Percentiles rank a stretch among this genome's conserved stretches.
These are phyloP conservation scores for Vidua macroura DNA, from an alignment of 2,113 vertebrate species.

Conservation along the genomic window DNA sequence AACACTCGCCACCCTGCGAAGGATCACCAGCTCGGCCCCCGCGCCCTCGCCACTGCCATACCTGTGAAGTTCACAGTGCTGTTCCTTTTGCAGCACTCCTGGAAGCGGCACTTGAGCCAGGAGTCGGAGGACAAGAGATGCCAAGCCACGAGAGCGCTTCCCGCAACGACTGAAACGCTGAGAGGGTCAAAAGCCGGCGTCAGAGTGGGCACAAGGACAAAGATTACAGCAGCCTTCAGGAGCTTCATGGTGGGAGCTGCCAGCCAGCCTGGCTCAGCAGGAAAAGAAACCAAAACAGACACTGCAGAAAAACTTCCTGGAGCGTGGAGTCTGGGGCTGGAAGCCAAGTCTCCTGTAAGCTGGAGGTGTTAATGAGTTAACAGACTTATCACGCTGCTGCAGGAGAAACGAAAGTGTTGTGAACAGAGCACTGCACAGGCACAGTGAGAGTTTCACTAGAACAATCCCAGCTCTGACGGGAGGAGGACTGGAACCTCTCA, in stretches of 20 bases:
- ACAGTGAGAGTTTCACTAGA: background rate
- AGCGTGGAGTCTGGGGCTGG: background rate
- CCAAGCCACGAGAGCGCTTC: background rate
- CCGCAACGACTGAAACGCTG: background rate
- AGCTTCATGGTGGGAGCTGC: constrained; percentile 8
- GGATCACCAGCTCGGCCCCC: background rate
- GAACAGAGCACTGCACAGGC: background rate
- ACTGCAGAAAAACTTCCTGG: background rate
- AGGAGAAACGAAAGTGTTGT: background rate
- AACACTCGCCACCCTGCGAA: background rate
- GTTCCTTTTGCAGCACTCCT: background rate
- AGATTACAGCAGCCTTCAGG: background rate
- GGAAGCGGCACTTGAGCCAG: constrained; percentile 14
- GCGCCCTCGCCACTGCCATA: background rate
- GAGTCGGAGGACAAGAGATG: background rate
- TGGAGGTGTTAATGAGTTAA: background rate
- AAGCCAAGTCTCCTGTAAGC: background rate
- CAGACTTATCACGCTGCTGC: background rate
- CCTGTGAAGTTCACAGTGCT: background rate
- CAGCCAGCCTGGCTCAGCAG: background rate
- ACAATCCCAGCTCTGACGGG: background rate
- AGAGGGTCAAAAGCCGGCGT: background rate
- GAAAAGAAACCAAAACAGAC: constrained; percentile 17
- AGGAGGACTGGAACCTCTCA: background rate
- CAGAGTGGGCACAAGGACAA: background rate